phyloP scores from a whole-genome alignment of 2,888 invertebrate species.

The Leptarthrus brevirostris region DNA sequence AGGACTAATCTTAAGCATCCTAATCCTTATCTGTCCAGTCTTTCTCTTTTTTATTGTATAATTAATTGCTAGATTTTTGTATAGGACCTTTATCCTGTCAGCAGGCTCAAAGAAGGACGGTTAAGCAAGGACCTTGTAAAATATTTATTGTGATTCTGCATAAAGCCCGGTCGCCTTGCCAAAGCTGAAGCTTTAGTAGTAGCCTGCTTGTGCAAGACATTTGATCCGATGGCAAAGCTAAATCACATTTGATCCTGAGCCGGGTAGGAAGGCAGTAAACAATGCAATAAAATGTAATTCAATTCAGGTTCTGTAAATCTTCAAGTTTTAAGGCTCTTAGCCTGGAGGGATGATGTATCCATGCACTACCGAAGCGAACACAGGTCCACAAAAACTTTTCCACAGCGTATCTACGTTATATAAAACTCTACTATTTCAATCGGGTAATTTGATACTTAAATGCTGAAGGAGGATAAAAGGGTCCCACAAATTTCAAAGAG shows the following conservation, averaged over 20 bases:
- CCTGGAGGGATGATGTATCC: neutral
- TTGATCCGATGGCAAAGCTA: slow-evolving; percentile 18
- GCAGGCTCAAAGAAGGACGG: neutral
- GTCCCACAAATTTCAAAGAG: neutral
- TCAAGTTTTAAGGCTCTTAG: slow-evolving; percentile 5
- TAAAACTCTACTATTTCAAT: slow-evolving; percentile 11
- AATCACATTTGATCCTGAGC: slow-evolving; percentile 28
- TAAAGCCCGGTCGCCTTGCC: neutral
- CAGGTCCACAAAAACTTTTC: neutral
- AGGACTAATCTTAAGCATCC: too few relatives aligned
- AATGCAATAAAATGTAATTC: slow-evolving; percentile 38
- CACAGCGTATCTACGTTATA: neutral
- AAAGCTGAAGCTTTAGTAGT: neutral
- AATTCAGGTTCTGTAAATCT: slow-evolving; percentile 29
- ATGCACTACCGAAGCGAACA: neutral
- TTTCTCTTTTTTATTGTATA: too few relatives aligned
- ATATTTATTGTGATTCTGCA: neutral
- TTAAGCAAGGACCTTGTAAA: neutral
- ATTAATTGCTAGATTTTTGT: too few relatives aligned
- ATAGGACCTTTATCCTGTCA: neutral
- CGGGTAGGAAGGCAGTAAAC: slow-evolving; percentile 1
- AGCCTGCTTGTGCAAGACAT: slow-evolving; percentile 2
- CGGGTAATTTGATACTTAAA: slow-evolving; percentile 20
- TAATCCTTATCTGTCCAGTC: too few relatives aligned
- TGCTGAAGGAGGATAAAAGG: too few relatives aligned